phyloP scores from a whole-genome alignment of 2,888 invertebrate genomes.

The Epinotia bilunana region DNA sequence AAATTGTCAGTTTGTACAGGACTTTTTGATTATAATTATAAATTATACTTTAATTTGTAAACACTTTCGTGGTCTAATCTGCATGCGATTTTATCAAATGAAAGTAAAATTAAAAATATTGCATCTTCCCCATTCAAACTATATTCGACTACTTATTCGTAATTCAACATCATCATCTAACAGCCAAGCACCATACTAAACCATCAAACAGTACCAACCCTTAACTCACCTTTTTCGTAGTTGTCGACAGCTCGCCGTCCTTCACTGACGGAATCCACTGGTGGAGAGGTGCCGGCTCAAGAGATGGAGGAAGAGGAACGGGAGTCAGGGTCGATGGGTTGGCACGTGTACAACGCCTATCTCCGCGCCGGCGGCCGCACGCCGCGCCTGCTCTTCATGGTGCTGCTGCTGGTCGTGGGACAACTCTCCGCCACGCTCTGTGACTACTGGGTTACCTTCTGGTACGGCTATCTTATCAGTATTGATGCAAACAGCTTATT shows the following conservation, averaged over 20 bases:
- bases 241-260: conserved; percentile 77
- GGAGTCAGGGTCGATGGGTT: conserved; percentile 86
- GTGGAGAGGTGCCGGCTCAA: conserved; percentile 74
- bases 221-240: conserved; percentile 52
- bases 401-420: conserved; percentile 84
- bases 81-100: no score
- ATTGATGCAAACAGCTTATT: no score
- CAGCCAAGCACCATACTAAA: background rate
- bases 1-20: no score
- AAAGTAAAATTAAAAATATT: no score
- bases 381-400: conserved; percentile 78
- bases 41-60: no score
- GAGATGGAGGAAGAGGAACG: conserved; percentile 86
- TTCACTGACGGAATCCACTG: conserved; percentile 78
- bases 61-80: no score
- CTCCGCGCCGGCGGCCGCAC: conserved; percentile 85
- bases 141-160: no score
- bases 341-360: conserved; percentile 86
- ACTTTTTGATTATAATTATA: no score
- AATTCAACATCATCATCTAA: no score
- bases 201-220: background rate
- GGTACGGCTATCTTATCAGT: conserved; percentile 72
- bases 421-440: conserved; percentile 88
- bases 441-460: conserved; percentile 91
- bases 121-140: no score